Conservation (phyloP, 92 coral and sea anemone species). For the Nematostella vectensis region DNA sequence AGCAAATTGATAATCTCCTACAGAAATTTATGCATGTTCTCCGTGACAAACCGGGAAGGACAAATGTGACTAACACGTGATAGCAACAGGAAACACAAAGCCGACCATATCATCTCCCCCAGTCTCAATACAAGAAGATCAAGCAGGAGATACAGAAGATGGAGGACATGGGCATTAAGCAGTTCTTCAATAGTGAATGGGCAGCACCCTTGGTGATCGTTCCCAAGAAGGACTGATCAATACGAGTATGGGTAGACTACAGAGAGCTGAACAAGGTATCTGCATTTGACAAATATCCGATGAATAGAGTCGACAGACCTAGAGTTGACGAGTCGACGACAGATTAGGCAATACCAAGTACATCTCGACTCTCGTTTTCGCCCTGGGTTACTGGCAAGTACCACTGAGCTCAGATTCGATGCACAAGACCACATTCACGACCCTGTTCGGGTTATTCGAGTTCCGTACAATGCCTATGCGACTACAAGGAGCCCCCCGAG, state of each 20-base stretch:
- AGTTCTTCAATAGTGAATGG: constrained; percentile 10
- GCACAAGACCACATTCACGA: too few species aligned
- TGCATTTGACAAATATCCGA: constrained; percentile 31
- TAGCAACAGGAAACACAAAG: too few species aligned
- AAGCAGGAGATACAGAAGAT: constrained; percentile 11
- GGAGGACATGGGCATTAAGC: constrained; percentile 8
- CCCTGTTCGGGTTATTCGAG: too few species aligned
- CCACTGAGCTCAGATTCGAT: too few species aligned
- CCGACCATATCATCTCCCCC: constrained; percentile 29
- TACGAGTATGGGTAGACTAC: constrained; percentile 12
- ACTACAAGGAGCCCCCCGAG: too few species aligned
- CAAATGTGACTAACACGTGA: too few species aligned
- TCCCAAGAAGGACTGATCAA: constrained; percentile 2
- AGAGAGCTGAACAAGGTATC: constrained; percentile 41
- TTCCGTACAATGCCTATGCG: too few species aligned
- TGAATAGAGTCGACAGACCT: constrained; percentile 45
- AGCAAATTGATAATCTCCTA: not conserved
- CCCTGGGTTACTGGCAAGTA: too few species aligned
- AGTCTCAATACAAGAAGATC: constrained; percentile 4
- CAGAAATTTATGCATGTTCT: constrained; percentile 3
- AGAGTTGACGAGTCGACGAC: constrained; percentile 32
- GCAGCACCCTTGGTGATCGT: constrained; percentile 12
- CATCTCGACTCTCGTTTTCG: constrained; percentile 35
- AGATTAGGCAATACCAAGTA: constrained; percentile 24
- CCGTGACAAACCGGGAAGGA: constrained; percentile 23